Base-by-base conservation (phyloP, 2,113 vertebrate species). In the Ammodytes marinus region DNA sequence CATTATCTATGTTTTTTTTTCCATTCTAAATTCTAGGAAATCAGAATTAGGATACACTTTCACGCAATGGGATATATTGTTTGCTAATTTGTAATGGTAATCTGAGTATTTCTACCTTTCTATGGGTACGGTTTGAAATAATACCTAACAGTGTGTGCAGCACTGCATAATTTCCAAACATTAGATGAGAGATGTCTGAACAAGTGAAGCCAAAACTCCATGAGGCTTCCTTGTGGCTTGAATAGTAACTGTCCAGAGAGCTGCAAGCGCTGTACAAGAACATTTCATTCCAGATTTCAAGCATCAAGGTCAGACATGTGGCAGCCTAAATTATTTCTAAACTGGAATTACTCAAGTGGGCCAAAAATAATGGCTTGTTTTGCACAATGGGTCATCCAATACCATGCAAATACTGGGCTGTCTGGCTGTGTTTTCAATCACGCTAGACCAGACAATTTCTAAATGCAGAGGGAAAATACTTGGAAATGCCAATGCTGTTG, bases 241-340 rank as follows among this genome's bases (percentile, higher is more conserved):
- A 69, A 46, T 47, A 76, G 82, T 70, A 52, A 40, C 39, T 45
- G 69, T 47, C 55, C 74, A 55, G 45, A 75, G 82, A 85, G 79
- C 77, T 67, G 68, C 42, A 72, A 80, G 81, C 50, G 5, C n/a
- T 4, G 46, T 53, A 61, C 77, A 82, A 80, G 76, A 83, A 74
- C 54, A 60, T 60, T 58, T 53, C 75, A 73, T 69, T 82, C 53
- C 79, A 83, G 39, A 76, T 69, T 79, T 76, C 65, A 77, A 82
- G 82, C 74, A 88, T 78, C 77, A 79, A 73, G 84, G 88, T 90
- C 82, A 82, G 65, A 8, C 55, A 46, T 53, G 76, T 80, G 68
- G 73, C 77, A 53, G 46, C 8, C 12, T 40, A 82, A 79, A 88
- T 90, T 79, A 81, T 57, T 64, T 78, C 60, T 59, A 59, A 49